Evolutionary conservation across 2,113 vertebrate species (phyloP).

Genomic region (Cebidichthys violaceus): DNA sequence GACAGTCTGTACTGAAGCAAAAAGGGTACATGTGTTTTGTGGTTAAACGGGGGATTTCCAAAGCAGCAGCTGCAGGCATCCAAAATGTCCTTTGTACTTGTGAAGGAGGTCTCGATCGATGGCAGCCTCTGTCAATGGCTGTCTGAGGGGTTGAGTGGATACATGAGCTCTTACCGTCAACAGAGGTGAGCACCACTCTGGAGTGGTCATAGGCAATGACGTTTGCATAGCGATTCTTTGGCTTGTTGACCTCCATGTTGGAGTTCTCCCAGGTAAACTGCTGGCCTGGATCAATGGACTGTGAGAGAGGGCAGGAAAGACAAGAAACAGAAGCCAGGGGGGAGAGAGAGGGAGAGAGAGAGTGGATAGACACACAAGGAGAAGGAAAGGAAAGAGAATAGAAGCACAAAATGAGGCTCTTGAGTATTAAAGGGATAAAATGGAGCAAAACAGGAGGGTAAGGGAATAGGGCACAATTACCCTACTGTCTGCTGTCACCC

Average conservation of each 20-base stretch:
- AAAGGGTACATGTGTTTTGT: not conserved
- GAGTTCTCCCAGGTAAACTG: constrained; percentile 99
- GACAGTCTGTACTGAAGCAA: not conserved
- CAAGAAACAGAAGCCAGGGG: constrained; percentile 13
- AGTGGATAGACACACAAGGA: not conserved
- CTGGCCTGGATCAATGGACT: constrained; percentile 96
- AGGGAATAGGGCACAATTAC: constrained; percentile 5
- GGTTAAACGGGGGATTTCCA: constrained; percentile 12
- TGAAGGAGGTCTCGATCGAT: constrained; percentile 34
- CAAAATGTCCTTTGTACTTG: constrained; percentile 7
- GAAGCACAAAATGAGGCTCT: constrained; percentile 31
- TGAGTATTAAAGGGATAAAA: constrained; percentile 19
- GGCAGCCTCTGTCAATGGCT: constrained; percentile 13
- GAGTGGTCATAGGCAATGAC: constrained; percentile 98
- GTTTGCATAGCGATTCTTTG: constrained; percentile 97
- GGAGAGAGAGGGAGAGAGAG: constrained; percentile 7
- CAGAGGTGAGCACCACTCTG: constrained; percentile 93
- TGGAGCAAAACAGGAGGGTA: not conserved
- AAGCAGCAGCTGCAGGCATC: constrained; percentile 5
- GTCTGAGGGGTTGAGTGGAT: constrained; percentile 38
- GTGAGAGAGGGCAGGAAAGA: constrained; percentile 20
- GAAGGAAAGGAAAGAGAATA: not conserved
- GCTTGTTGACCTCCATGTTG: constrained; percentile 98
- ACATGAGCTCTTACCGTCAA: constrained; percentile 87
- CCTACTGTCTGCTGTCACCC: constrained; percentile 14